These are phyloP conservation scores for Falco columbarius DNA, from an alignment of 2,797 vertebrate genomes.

Conservation along the genomic window DNA sequence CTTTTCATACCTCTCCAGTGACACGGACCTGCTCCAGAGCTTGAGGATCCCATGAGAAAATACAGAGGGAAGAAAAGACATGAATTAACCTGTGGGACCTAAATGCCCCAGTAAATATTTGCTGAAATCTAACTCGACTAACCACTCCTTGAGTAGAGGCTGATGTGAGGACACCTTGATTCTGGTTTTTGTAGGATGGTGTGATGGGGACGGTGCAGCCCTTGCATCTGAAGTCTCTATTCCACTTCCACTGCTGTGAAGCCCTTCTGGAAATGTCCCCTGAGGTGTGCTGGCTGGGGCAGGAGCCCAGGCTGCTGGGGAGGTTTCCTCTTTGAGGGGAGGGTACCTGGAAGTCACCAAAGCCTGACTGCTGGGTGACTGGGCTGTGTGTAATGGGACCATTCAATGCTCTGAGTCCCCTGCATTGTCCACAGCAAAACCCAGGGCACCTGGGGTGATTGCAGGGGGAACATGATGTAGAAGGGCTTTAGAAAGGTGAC, in stretches of 20 bases:
- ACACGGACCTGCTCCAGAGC: background rate
- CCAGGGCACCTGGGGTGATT: background rate
- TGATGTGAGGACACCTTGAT: background rate
- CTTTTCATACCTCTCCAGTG: background rate
- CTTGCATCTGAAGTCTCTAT: background rate
- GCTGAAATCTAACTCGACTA: background rate
- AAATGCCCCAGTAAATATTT: accelerated
- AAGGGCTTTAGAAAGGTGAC: background rate
- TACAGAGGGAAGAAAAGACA: background rate
- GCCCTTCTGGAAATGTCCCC: background rate
- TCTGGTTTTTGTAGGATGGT: background rate
- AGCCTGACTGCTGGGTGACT: background rate
- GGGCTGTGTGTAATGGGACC: background rate
- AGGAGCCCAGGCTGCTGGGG: background rate
- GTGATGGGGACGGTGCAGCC: background rate
- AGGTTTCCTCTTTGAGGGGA: background rate
- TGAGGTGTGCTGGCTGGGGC: background rate
- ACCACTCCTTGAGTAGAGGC: too few species aligned
- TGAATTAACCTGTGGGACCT: background rate
- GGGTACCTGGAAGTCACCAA: background rate
- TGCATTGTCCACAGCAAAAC: background rate
- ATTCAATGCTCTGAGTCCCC: background rate
- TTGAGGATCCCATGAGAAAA: background rate
- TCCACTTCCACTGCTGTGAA: background rate
- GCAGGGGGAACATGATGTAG: background rate